Evolutionary conservation across 2,113 vertebrate species (phyloP).

Genomic region (Entosphenus tridentatus): DNA sequence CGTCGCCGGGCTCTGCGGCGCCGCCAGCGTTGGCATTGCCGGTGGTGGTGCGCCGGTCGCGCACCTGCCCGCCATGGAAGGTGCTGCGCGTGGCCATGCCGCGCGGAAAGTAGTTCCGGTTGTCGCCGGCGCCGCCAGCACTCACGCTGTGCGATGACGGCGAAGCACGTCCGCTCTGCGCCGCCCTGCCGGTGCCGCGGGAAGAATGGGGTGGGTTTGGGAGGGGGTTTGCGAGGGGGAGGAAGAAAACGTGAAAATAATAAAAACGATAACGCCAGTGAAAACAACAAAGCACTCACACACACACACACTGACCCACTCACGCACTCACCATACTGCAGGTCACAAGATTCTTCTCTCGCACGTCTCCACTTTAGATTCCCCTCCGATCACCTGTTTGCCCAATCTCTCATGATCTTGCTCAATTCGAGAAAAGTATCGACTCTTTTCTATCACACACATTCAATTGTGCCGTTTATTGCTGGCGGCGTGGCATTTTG

Average conservation of each 20-base stretch:
- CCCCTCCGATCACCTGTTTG: too few species aligned
- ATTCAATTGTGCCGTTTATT: too few species aligned
- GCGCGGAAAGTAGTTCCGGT: conserved; percentile 33
- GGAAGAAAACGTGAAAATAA: conserved; percentile 12
- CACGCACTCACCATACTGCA: too few species aligned
- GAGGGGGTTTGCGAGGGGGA: conserved; percentile 43
- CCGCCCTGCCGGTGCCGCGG: conserved; percentile 64
- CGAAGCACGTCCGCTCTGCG: conserved; percentile 62
- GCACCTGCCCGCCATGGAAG: conserved; percentile 70
- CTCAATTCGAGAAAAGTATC: too few species aligned
- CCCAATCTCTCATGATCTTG: too few species aligned
- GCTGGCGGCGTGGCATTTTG: too few species aligned
- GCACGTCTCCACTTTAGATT: too few species aligned
- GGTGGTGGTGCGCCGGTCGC: conserved; percentile 70
- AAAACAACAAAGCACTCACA: not conserved
- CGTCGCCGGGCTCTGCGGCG: not conserved
- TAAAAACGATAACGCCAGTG: not conserved
- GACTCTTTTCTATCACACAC: too few species aligned
- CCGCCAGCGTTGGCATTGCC: conserved; percentile 65
- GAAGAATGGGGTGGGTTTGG: conserved; percentile 74
- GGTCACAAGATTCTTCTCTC: too few species aligned
- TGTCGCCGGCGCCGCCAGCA: too few species aligned
- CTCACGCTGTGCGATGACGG: too few species aligned
- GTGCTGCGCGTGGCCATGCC: conserved; percentile 81
- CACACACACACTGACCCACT: too few species aligned